A percentile compares a stretch with the other conserved stretches of the same genome.
phyloP scores from a whole-genome alignment of 1,140 invertebrate genomes.

The Hetaerina americana region DNA sequence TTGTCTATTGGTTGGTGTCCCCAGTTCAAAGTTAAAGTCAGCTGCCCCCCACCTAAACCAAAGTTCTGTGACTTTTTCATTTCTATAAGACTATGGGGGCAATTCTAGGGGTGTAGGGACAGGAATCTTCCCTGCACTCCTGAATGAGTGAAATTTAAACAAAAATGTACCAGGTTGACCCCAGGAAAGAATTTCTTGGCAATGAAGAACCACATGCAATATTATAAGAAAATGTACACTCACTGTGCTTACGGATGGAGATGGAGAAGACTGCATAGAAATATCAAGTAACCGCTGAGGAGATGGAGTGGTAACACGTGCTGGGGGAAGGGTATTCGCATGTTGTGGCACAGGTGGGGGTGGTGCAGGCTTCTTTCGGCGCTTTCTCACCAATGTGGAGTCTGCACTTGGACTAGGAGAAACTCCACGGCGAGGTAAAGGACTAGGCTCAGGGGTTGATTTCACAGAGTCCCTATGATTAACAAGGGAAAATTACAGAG shows the following conservation, averaged over 20 bases:
- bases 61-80: no score
- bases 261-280: conserved; percentile 23
- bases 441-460: conserved; percentile 17
- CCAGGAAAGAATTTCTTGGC: no score
- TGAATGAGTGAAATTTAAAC: not conserved
- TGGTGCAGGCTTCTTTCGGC: conserved; percentile 56
- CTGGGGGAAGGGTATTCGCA: conserved; percentile 15
- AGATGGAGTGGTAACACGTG: conserved; percentile 13
- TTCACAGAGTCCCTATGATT: conserved; percentile 16
- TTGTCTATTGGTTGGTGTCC: no score
- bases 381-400: conserved; percentile 10
- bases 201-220: not conserved
- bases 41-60: no score
- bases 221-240: conserved; percentile 16
- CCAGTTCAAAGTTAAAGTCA: no score
- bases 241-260: conserved; percentile 24
- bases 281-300: conserved; percentile 16
- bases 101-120: no score
- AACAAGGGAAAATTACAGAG: no score
- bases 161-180: conserved; percentile 4
- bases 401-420: conserved; percentile 18
- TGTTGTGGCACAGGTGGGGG: conserved; percentile 38
- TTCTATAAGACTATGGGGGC: no score
- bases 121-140: not conserved
- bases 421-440: not conserved